Evolutionary conservation across 2,797 vertebrate species (phyloP).

Genomic region (Enteromius trimaculatus): DNA sequence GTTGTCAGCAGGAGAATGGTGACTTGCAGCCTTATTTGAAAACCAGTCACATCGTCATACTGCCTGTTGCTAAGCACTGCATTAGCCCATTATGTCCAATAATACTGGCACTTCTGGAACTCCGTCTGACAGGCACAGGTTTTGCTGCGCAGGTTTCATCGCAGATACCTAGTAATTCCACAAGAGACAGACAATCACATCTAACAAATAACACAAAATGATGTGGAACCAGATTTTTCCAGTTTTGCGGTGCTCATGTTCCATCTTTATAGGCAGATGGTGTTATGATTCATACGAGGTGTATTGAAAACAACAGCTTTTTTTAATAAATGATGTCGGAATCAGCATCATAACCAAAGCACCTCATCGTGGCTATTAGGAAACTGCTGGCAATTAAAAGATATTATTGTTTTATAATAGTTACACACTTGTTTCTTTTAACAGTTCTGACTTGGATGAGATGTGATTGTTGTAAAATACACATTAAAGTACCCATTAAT

Average conservation of each 20-base stretch:
- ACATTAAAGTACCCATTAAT: not conserved
- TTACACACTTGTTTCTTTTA: not conserved
- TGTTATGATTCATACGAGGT: not conserved
- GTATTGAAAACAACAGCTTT: constrained; percentile 17
- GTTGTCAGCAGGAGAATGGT: constrained; percentile 14
- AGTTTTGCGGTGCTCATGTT: not conserved
- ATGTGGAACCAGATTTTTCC: constrained; percentile 10
- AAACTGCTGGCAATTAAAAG: not conserved
- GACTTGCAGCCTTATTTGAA: constrained; percentile 54
- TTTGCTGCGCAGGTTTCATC: not conserved
- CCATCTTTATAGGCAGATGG: constrained; percentile 20
- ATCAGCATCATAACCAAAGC: not conserved
- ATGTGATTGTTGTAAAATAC: not conserved
- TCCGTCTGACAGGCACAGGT: not conserved
- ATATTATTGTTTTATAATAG: not conserved
- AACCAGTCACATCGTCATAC: constrained; percentile 55
- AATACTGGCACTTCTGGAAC: constrained; percentile 23
- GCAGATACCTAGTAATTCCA: not conserved
- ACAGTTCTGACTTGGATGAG: no score
- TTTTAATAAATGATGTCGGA: not conserved
- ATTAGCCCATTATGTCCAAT: constrained; percentile 43
- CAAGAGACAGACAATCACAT: not conserved
- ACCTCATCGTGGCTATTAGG: not conserved
- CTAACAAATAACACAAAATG: not conserved
- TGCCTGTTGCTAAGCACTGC: constrained; percentile 62